Evolutionary conservation across 2,888 invertebrate species (phyloP).

Genomic region (Rhyacophila evoluta): DNA sequence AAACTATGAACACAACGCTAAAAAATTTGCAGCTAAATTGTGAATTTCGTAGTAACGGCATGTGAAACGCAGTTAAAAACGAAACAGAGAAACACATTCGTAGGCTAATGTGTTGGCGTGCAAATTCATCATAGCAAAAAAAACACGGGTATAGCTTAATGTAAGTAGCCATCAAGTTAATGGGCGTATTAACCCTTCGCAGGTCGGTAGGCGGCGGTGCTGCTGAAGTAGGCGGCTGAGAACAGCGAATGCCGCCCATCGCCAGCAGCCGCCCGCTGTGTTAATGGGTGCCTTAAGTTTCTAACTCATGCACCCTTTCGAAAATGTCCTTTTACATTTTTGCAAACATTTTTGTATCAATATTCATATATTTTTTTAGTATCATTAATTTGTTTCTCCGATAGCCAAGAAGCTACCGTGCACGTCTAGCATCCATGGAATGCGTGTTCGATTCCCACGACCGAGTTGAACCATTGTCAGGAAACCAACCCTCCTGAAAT

Average conservation of each 20-base stretch:
- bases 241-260: background rate
- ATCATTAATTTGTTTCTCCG: too few relatives aligned
- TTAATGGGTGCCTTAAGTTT: background rate
- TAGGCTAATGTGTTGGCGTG: constrained; percentile 35
- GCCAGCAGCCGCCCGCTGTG: constrained; percentile 8
- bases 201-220: constrained; percentile 5
- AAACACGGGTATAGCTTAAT: constrained; percentile 44
- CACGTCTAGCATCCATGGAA: too few relatives aligned
- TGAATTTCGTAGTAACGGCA: too few relatives aligned
- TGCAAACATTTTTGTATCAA: too few relatives aligned
- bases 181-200: constrained; percentile 47
- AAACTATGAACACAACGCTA: too few relatives aligned
- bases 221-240: background rate
- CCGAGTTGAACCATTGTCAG: too few relatives aligned
- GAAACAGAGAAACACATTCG: constrained; percentile 15
- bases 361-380: too few relatives aligned
- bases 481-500: too few relatives aligned
- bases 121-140: constrained; percentile 38
- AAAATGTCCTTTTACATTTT: constrained; percentile 10
- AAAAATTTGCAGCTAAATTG: too few relatives aligned
- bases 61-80: background rate
- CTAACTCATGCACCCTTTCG: background rate
- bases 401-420: too few relatives aligned
- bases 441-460: too few relatives aligned
- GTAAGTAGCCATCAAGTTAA: constrained; percentile 48